Evolutionary conservation across 2,113 vertebrate species (phyloP).

Genomic region (Sylvia atricapilla): DNA sequence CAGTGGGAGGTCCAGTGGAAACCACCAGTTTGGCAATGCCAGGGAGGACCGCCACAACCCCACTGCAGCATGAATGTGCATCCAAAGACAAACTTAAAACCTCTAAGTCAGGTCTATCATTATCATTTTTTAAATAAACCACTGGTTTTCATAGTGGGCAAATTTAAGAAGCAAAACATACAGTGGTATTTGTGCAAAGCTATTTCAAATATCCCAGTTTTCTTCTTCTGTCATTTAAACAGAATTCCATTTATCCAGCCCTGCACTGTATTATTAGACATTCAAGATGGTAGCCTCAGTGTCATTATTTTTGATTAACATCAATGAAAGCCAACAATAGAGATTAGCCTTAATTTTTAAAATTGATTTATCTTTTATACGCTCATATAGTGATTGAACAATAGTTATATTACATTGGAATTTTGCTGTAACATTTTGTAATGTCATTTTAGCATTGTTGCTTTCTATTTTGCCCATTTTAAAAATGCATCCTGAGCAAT

Average conservation of each 20-base stretch:
- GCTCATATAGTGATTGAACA: constrained; percentile 11
- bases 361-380: constrained; percentile 1
- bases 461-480: constrained; percentile 57
- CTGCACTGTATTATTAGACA: neutral
- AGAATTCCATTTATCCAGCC: neutral
- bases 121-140: neutral
- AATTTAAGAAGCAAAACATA: neutral
- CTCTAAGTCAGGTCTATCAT: neutral
- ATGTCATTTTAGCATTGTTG: constrained; percentile 47
- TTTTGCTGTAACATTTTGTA: constrained; percentile 48
- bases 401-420: constrained; percentile 50
- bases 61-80: neutral
- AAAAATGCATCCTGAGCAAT: constrained; percentile 65
- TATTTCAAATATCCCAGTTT: neutral
- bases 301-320: constrained; percentile 34
- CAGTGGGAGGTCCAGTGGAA: neutral
- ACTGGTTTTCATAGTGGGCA: neutral
- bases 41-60: neutral
- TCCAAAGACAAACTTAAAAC: neutral
- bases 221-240: neutral
- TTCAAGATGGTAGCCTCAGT: neutral
- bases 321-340: constrained; percentile 20
- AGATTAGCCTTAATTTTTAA: neutral
- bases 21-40: neutral
- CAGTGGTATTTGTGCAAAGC: neutral